Evolutionary conservation across 2,888 invertebrate genomes (phyloP), one percentile per base, ranked within the genome.

Genomic region (Drosophila merina): DNA sequence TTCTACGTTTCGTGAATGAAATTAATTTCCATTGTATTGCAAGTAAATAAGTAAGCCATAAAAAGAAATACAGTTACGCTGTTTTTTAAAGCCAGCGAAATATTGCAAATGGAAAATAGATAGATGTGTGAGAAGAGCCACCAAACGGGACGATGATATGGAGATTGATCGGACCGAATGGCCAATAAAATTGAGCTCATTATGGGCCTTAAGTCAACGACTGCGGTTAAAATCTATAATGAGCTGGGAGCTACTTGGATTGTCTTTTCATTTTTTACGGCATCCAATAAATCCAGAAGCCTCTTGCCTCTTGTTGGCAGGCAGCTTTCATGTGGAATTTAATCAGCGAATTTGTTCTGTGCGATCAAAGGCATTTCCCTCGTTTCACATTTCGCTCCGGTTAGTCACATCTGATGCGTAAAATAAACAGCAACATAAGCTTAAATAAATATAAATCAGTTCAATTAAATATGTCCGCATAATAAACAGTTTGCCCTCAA

Each of bases 1-100:
- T 73, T 73, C 70, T 60, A 38, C 70, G 80, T 69, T 82, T 74
- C 71, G 79, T 82, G 88, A 82, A 82, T 87, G 82, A 82, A 82
- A 82, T 82, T 87, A 82, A 85, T 82, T 87, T 82, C 79, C 64
- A 85, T 82, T 87, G 82, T 87, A 56, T 69, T 28, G 36, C 51
- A 50, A 63, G 81, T 81, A 74, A 77, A 75, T 66, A 62, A 55
- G 54, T 56, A 47, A 56, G 74, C 67, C 79, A 69, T 76, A 83
- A 86, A 74, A 67, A 60, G 20, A 36, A 54, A 49, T 52, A 50
- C 62, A 67, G 72, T 54, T 69, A 52, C 30, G 30, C 14, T 33
- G 62, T 31, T 67, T 28, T 28, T 28, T 28, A 5, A 28, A 45
- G 45, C 31, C 20, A 38, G 0, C 33, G 38, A 67, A 66, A 66